phyloP scores from a whole-genome alignment of 2,797 vertebrate genomes.

The Pipistrellus nathusii region DNA sequence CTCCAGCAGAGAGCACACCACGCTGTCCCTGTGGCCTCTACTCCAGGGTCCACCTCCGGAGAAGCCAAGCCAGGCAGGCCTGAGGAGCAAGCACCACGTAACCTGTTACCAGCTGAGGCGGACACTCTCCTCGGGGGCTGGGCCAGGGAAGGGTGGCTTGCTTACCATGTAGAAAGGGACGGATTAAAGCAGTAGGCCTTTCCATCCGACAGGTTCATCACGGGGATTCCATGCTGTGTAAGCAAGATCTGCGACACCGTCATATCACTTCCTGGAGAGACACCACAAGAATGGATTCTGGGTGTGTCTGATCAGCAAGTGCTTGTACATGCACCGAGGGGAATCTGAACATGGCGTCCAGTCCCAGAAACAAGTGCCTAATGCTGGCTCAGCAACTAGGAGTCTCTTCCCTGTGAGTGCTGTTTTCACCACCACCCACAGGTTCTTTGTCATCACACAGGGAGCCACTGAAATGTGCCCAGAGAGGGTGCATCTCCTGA shows the following conservation, averaged over 20 bases:
- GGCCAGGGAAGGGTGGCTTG: background rate
- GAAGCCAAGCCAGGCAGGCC: background rate
- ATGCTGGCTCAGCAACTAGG: background rate
- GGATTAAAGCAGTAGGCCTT: slow-evolving; percentile 97
- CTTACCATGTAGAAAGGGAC: slow-evolving; percentile 96
- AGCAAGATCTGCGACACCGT: slow-evolving; percentile 95
- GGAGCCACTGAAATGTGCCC: background rate
- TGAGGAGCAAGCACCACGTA: background rate
- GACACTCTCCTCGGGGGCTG: background rate
- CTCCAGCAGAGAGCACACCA: background rate
- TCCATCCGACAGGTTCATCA: slow-evolving; percentile 95
- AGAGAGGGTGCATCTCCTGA: background rate
- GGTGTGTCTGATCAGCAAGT: background rate
- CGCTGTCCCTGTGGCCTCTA: background rate
- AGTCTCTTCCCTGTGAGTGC: background rate
- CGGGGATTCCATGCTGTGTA: slow-evolving; percentile 96
- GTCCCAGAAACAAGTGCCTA: background rate
- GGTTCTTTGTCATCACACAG: background rate
- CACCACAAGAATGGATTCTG: slow-evolving; percentile 56
- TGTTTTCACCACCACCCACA: background rate
- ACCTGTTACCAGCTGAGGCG: background rate
- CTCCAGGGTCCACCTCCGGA: background rate
- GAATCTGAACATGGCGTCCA: background rate
- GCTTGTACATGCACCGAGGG: background rate
- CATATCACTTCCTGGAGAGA: slow-evolving; percentile 91